A percentile compares a stretch with the other conserved stretches of the same genome.
Evolutionary conservation across 1,140 invertebrate species (phyloP).

Genomic region (Globodera rostochiensis): DNA sequence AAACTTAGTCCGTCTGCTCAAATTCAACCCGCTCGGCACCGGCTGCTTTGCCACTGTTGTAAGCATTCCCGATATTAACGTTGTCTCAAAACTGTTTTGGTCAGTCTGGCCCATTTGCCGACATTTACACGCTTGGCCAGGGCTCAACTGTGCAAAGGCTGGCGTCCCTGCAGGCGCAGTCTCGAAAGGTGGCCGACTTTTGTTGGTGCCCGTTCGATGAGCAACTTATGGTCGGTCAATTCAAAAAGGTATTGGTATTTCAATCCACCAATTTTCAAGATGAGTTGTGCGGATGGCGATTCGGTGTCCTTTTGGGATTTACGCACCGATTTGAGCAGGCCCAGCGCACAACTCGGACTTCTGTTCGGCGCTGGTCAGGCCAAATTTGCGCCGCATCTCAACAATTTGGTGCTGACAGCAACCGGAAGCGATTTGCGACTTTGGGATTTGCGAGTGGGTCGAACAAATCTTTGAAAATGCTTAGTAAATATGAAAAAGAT

Average conservation of each 20-base stretch:
- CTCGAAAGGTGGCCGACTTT: constrained; percentile 36
- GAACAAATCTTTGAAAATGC: background rate
- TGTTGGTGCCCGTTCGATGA: constrained; percentile 38
- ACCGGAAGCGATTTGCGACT: constrained; percentile 43
- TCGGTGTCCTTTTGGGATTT: constrained; percentile 44
- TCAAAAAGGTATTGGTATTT: background rate
- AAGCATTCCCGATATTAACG: background rate
- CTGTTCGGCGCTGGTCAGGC: constrained; percentile 44
- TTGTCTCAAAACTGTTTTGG: background rate
- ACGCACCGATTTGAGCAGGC: constrained; percentile 33
- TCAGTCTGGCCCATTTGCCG: constrained; percentile 32
- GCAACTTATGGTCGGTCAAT: constrained; percentile 31
- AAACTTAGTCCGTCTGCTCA: constrained; percentile 39
- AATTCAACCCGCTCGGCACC: constrained; percentile 34
- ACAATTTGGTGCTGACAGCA: constrained; percentile 35
- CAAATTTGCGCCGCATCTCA: constrained; percentile 39
- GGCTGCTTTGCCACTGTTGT: constrained; percentile 39
- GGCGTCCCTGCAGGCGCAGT: constrained; percentile 33
- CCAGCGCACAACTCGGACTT: constrained; percentile 16
- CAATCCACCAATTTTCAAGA: background rate
- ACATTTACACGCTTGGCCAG: constrained; percentile 28
- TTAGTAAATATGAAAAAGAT: background rate
- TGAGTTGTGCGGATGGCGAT: constrained; percentile 34
- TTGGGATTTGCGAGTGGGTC: constrained; percentile 43
- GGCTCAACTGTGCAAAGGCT: constrained; percentile 14